These are phyloP conservation scores for Vipera ursinii DNA, from an alignment of 2,797 vertebrate species.

Conservation along the genomic window DNA sequence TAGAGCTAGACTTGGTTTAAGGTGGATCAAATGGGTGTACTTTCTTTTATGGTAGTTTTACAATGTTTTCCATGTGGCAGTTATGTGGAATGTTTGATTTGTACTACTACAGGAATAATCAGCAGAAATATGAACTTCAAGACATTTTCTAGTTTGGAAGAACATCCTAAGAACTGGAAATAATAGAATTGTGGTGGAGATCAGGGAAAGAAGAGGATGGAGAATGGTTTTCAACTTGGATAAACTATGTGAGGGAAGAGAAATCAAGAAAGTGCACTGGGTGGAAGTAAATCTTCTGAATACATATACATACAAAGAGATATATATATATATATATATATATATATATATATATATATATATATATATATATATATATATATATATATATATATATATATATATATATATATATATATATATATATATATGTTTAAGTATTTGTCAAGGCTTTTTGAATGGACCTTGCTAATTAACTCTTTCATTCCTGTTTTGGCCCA, in stretches of 20 bases:
- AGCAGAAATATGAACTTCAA: slow-evolving; percentile 10
- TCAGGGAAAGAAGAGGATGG: neutral
- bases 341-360: too few relatives aligned
- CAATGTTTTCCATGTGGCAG: neutral
- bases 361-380: too few relatives aligned
- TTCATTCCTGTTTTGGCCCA: too few relatives aligned
- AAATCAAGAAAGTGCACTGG: neutral
- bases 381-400: too few relatives aligned
- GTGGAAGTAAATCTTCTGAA: neutral
- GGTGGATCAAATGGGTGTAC: neutral
- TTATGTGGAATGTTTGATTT: neutral
- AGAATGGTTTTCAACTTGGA: neutral
- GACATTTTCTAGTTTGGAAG: neutral
- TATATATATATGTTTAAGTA: too few relatives aligned
- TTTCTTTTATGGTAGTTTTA: neutral
- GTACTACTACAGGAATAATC: rapidly evolving
- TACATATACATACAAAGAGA: too few relatives aligned
- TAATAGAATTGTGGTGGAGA: neutral
- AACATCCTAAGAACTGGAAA: neutral
- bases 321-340: too few relatives aligned
- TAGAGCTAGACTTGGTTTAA: neutral
- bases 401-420: too few relatives aligned
- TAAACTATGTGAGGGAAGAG: neutral
- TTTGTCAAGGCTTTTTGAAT: too few relatives aligned
- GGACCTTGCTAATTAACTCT: too few relatives aligned